Evolutionary conservation across 2,888 invertebrate genomes (phyloP).

Genomic region (Toxonevra muliebris): DNA sequence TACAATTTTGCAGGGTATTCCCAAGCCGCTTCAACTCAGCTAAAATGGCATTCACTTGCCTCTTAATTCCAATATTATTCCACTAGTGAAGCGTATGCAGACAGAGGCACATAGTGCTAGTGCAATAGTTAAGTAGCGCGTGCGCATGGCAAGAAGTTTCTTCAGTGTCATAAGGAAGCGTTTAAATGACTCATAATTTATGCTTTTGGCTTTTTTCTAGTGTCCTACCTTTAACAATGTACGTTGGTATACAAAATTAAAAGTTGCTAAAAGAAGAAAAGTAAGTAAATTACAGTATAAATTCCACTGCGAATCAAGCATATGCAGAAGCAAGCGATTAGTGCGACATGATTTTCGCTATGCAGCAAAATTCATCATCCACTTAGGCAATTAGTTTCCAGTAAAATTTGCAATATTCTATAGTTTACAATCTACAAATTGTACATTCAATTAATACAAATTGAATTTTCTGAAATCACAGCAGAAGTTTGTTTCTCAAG

Average conservation of each 20-base stretch:
- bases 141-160: constrained; percentile 22
- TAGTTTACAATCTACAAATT: too few species aligned
- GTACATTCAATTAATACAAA: too few species aligned
- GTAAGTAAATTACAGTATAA: background rate
- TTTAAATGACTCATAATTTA: constrained; percentile 61
- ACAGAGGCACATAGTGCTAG: background rate
- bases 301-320: background rate
- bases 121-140: background rate
- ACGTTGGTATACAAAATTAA: too few species aligned
- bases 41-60: too few species aligned
- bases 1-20: too few species aligned
- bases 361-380: background rate
- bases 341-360: constrained; percentile 14
- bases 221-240: too few species aligned
- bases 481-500: too few species aligned
- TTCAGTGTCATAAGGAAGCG: constrained; percentile 58
- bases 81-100: background rate
- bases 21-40: too few species aligned
- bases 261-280: background rate
- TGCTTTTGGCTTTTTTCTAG: constrained; percentile 39
- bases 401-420: too few species aligned
- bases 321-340: constrained; percentile 11
- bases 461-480: too few species aligned
- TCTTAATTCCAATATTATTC: background rate
- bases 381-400: too few species aligned